phyloP scores from a whole-genome alignment of 2,888 invertebrate species.

The Dysmachus trigonus region DNA sequence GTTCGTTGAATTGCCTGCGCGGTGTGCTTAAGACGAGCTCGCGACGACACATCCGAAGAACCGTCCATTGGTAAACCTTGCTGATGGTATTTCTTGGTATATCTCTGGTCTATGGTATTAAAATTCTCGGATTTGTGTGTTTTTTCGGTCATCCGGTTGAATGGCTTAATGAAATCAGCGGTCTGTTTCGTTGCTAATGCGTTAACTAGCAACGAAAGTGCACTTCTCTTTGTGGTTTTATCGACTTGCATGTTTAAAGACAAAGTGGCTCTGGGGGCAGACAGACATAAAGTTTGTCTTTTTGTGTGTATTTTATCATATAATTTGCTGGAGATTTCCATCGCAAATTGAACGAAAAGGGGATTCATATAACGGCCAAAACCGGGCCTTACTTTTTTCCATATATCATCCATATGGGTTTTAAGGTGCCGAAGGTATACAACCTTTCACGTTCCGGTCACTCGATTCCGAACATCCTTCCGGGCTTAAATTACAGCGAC shows the following conservation, averaged over 20 bases:
- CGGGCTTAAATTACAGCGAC: neutral
- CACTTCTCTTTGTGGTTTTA: neutral
- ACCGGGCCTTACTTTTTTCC: neutral
- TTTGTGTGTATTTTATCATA: neutral
- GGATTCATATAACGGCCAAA: neutral
- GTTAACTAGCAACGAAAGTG: neutral
- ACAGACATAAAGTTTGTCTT: neutral
- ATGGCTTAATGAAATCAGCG: conserved; percentile 2
- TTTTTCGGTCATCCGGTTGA: conserved; percentile 37
- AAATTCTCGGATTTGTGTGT: neutral
- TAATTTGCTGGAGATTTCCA: neutral
- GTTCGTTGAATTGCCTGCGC: conserved; percentile 42
- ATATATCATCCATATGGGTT: neutral
- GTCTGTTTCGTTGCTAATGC: neutral
- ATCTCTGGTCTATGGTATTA: neutral
- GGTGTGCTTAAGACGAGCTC: conserved; percentile 7
- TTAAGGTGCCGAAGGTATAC: neutral
- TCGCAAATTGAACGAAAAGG: neutral
- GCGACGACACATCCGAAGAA: conserved; percentile 2
- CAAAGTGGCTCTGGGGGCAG: neutral
- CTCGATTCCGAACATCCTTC: neutral
- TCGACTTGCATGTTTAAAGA: neutral
- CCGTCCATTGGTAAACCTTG: neutral
- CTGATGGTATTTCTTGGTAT: neutral
- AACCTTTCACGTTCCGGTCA: neutral